A percentile compares a stretch with the other conserved stretches of the same genome.
phyloP scores from a whole-genome alignment of 2,888 invertebrate genomes.

The Vanessa cardui region DNA sequence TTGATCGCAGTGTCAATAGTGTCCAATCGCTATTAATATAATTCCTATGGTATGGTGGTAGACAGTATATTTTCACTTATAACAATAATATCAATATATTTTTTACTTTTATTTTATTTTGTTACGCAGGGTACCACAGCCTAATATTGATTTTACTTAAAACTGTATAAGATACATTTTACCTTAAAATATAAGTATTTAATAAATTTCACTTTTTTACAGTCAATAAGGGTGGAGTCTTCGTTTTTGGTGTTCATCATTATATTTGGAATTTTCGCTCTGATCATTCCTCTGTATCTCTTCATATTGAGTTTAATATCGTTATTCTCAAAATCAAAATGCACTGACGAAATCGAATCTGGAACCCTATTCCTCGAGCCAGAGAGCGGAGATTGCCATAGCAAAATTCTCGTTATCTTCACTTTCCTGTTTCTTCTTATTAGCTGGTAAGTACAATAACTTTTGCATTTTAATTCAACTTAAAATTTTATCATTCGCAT shows the following conservation, averaged over 20 bases:
- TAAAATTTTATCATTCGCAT: background rate
- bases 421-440: conserved; percentile 69
- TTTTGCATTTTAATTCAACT: background rate
- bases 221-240: conserved; percentile 88
- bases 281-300: conserved; percentile 84
- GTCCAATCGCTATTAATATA: no score
- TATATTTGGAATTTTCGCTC: conserved; percentile 84
- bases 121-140: no score
- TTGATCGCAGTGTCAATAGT: no score
- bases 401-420: conserved; percentile 63
- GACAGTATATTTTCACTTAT: no score
- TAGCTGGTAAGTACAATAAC: conserved; percentile 66
- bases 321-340: conserved; percentile 66
- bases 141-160: no score
- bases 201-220: conserved; percentile 50
- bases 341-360: conserved; percentile 69
- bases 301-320: conserved; percentile 81
- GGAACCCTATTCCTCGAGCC: conserved; percentile 68
- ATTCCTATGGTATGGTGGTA: no score
- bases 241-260: conserved; percentile 86
- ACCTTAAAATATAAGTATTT: background rate
- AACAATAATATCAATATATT: no score
- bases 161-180: no score
- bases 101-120: no score
- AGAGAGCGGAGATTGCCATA: conserved; percentile 67